Base-by-base conservation (phyloP, 2,888 invertebrate species). In the Parnassius orleans region DNA sequence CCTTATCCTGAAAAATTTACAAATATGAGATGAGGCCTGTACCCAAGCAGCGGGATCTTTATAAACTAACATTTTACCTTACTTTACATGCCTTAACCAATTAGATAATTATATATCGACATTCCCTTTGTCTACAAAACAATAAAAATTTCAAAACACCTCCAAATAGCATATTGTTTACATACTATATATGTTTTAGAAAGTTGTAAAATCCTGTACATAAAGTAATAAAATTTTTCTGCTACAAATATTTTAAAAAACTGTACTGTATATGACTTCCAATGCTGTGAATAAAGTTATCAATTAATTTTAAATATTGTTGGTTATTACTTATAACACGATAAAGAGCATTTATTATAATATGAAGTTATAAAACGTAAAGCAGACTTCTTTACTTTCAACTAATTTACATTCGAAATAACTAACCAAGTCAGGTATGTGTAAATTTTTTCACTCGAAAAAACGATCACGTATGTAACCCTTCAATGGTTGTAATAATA, bases 401-500 rank as follows among this genome's bases (percentile, higher is more conserved):
- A 56, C 63, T 60, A 47, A 64, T 64, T 64, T 64, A 60, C 63
- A 64, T 64, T 64, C 53, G 53, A 64, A 64, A 64, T 64, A 64
- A 64, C 63, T 64, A 60, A 60, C 60, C 56, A 44, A 57, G 53
- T 53, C 48, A 24, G 53, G 53, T 60, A 60, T 59, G 63, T 64
- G 63, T 64, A 64, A 64, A 64, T 60, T 60, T 63, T 63, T 63
- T 63, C 60, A 56, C 52, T 66, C 57, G 55, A 57, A 76, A 73
- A 72, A 76, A 70, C 69, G 69, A 61, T 64, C 63, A 64, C 63
- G 63, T 64, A 64, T 65, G 66, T 68, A 70, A 70, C 69, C 70
- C 72, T 68, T 70, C 69, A 62, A 64, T 64, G 63, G 60, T 53
- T 61, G 61, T 60, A 67, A 69, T 68, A 71, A 74, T 68, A 79